Evolutionary conservation across 2,888 invertebrate species (phyloP).

Genomic region (Ochropleura leucogaster): DNA sequence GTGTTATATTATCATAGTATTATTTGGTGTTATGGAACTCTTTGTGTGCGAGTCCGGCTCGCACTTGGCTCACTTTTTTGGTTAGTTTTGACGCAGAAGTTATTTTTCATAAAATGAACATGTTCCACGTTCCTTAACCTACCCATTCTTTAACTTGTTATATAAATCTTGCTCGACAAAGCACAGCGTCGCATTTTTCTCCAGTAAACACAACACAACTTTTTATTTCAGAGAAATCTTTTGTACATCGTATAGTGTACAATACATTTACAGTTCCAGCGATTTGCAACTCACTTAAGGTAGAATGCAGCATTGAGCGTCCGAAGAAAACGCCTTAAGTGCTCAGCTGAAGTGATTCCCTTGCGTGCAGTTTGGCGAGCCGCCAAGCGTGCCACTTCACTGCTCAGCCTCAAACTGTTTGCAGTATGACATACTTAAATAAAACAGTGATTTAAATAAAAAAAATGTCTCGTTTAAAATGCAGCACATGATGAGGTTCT

Average conservation of each 20-base stretch:
- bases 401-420: conserved; percentile 32
- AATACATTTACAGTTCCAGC: conserved; percentile 18
- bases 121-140: neutral
- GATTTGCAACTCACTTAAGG: conserved; percentile 50
- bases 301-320: conserved; percentile 37
- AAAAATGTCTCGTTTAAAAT: conserved; percentile 39
- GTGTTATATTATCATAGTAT: too few relatives aligned
- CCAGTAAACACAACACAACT: neutral
- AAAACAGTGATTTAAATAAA: conserved; percentile 43
- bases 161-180: neutral
- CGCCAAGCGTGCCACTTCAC: conserved; percentile 43
- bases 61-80: neutral
- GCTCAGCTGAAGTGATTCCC: conserved; percentile 53
- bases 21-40: too few relatives aligned
- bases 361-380: conserved; percentile 46
- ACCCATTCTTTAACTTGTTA: neutral
- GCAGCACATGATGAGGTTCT: conserved; percentile 48
- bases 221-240: conserved; percentile 21
- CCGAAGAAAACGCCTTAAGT: conserved; percentile 53
- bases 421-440: conserved; percentile 42
- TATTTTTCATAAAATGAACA: neutral
- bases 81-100: neutral
- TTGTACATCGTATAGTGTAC: conserved; percentile 17
- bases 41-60: too few relatives aligned
- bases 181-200: neutral